phyloP scores from a whole-genome alignment of 2,888 invertebrate species.

The Arrhopalites spinosus region DNA sequence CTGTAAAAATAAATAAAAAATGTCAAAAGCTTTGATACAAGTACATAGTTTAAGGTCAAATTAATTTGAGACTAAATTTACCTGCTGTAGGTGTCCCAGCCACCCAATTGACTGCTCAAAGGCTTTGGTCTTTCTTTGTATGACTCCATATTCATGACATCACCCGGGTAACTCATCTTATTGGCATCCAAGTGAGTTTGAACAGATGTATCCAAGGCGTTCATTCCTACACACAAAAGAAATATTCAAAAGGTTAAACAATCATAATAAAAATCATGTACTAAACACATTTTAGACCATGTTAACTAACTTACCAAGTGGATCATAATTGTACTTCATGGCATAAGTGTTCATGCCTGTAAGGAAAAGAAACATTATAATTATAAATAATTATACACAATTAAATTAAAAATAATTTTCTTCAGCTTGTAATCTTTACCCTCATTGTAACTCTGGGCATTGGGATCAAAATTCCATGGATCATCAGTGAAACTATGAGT shows the following conservation, averaged over 20 bases:
- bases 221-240: constrained; percentile 45
- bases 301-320: constrained; percentile 45
- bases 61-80: background rate
- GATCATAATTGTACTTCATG: constrained; percentile 55
- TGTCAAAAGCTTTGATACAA: too few relatives aligned
- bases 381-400: too few relatives aligned
- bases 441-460: constrained; percentile 40
- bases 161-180: constrained; percentile 54
- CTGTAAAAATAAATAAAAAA: constrained; percentile 23
- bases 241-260: constrained; percentile 1
- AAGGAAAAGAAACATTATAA: too few relatives aligned
- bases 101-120: constrained; percentile 37
- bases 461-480: constrained; percentile 56
- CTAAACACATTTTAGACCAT: background rate
- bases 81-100: constrained; percentile 34
- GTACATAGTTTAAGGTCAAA: too few relatives aligned
- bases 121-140: constrained; percentile 29
- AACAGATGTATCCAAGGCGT: constrained; percentile 50
- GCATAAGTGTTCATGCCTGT: constrained; percentile 43
- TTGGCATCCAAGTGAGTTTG: constrained; percentile 53
- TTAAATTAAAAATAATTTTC: too few relatives aligned
- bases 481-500: constrained; percentile 54
- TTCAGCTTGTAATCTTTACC: too few relatives aligned
- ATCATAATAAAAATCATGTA: background rate
- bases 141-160: constrained; percentile 37